Percentiles rank a stretch among this genome's conserved stretches.
These are phyloP conservation scores for Cuculus canorus DNA, from an alignment of 2,797 vertebrate species.

Conservation along the genomic window DNA sequence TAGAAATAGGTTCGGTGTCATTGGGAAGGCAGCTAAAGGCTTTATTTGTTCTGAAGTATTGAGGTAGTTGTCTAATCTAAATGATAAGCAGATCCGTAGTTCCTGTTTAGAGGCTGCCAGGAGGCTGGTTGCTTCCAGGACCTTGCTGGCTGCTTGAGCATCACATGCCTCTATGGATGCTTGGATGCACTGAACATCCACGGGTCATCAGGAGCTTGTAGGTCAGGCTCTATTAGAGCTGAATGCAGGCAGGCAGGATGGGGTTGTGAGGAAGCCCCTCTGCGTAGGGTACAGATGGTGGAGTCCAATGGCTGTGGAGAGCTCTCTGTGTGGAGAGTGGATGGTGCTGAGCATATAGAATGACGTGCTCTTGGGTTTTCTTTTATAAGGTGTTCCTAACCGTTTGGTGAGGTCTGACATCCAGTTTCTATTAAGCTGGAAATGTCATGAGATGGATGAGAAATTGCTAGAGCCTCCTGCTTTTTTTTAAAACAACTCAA, in stretches of 20 bases:
- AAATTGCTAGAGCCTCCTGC: background rate
- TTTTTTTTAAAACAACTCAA: background rate
- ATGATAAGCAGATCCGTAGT: background rate
- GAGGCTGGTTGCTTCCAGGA: background rate
- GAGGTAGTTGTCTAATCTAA: background rate
- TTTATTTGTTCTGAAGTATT: background rate
- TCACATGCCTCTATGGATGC: rapidly evolving
- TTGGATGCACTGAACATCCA: rapidly evolving
- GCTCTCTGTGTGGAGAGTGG: rapidly evolving
- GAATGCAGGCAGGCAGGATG: rapidly evolving
- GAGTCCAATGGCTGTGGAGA: too few species aligned
- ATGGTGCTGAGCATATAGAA: background rate
- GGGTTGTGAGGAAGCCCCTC: background rate
- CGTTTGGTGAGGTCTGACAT: background rate
- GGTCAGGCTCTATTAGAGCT: background rate
- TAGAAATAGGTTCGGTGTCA: background rate
- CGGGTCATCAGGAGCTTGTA: background rate
- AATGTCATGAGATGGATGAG: background rate
- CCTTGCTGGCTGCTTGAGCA: background rate
- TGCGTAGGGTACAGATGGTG: rapidly evolving
- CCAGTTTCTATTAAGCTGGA: background rate
- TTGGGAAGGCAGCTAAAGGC: background rate
- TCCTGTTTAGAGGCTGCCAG: background rate
- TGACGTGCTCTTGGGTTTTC: background rate
- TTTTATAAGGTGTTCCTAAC: background rate